Conservation (phyloP, 2,888 invertebrate genomes). For the Latrodectus hesperus region DNA sequence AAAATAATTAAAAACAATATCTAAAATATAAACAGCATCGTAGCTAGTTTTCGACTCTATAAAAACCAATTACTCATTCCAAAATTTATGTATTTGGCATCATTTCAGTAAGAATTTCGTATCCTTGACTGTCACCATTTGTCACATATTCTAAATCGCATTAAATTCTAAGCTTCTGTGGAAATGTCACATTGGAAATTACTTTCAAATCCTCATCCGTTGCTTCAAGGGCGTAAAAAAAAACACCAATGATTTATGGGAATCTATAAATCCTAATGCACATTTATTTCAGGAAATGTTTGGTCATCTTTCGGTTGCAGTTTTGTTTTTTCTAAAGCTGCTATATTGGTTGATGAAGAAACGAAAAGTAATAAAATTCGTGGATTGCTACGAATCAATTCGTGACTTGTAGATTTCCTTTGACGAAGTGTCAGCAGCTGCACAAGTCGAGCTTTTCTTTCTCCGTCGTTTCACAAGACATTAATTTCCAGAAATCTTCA, state of each 20-base stretch:
- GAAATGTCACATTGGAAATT: too few species aligned
- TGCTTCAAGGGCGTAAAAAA: not conserved
- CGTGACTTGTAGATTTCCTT: slow-evolving; percentile 36
- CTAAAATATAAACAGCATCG: too few species aligned
- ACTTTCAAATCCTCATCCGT: too few species aligned
- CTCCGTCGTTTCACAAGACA: slow-evolving; percentile 3
- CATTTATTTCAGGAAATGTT: not conserved
- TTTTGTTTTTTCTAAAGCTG: not conserved
- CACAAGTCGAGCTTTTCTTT: not conserved
- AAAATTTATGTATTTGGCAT: too few species aligned
- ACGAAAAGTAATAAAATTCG: slow-evolving; percentile 35
- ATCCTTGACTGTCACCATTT: too few species aligned
- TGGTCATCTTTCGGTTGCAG: not conserved
- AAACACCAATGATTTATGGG: not conserved
- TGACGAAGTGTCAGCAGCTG: slow-evolving; percentile 58
- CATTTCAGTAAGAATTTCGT: too few species aligned
- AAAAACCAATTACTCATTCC: too few species aligned
- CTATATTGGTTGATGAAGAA: slow-evolving; percentile 6
- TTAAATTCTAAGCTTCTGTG: too few species aligned
- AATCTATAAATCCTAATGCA: not conserved
- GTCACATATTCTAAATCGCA: too few species aligned
- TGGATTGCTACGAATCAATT: slow-evolving; percentile 27
- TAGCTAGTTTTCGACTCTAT: too few species aligned
- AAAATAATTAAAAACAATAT: too few species aligned
- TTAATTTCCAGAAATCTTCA: not conserved